Evolutionary conservation across 2,797 vertebrate genomes (phyloP), one percentile per base, ranked within the genome.

Genomic region (Odontamblyopus rebecca): DNA sequence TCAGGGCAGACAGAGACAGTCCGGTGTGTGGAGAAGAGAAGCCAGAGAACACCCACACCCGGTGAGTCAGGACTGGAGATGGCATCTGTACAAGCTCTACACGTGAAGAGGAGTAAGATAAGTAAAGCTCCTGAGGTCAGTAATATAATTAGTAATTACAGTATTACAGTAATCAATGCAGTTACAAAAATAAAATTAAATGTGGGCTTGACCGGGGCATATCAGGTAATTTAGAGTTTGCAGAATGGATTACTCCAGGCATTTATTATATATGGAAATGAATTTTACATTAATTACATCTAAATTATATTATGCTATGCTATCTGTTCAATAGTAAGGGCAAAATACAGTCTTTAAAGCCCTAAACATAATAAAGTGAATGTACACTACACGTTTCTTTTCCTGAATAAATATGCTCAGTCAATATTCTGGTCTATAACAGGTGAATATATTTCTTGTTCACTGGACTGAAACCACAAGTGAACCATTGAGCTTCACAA

Each of bases 1-100:
- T 88, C 85, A 75, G 32, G 3, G 72, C 63, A 57, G 85, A 90
- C 82, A 84, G 67, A 71, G 79, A 82, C 84, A 88, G 82, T 85
- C 71, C 74, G 61, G 83, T 78, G 69, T 79, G 79, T 79, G 79
- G 84, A 83, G 85, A 27, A 82, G 81, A 75, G 76, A 78, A 44
- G 79, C 79, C 74, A 82, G 77, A 56, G 71, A 76, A 88, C 86
- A 82, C 88, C 83, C 82, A 83, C 79, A 72, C 76, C 69, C 72
- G n/a, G 72, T 54, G 60, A 67, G 65, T 67, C 65, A 67, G 50
- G 65, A 53, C 27, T 67, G 16, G 18, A 67, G 65, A 67, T 67
- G 65, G 26, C 65, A 53, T 54, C 29, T 32, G 48, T 19, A 32
- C 65, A 54, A 67, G 29, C 19, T 19, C 18, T 53, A 19, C 48